Evolutionary conservation across 2,797 vertebrate genomes (phyloP), one percentile per base, ranked within the genome.

Genomic region (Neostethus bicornis): DNA sequence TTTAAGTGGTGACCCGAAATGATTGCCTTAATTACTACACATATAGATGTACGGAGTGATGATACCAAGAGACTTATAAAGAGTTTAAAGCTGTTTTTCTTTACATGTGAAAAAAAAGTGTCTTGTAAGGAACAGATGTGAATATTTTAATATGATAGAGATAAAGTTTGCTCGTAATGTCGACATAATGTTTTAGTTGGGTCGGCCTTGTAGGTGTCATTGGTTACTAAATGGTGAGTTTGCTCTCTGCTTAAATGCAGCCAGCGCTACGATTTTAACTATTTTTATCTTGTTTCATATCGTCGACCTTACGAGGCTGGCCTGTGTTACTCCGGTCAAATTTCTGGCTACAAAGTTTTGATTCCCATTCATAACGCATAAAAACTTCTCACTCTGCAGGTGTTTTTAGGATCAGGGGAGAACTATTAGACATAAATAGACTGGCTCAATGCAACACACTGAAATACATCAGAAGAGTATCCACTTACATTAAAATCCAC

Each of bases 81-180:
- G 38, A 81, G 79, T 72, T 79, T 70, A 83, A 80, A 86, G 61
- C 79, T 90, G 87, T 88, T 85, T 42, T 90, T 90, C 81, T 89
- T 89, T 86, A 85, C 73, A 72, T 85, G 89, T 92, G 84, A 83
- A 81, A 79, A 70, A 65, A 85, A 87, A 86, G 88, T 91, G 90
- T 92, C 88, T 92, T 89, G 86, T 90, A 87, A 85, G 84, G 87
- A 90, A 82, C 83, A 91, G 88, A 91, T 90, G 90, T 92, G 87
- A 90, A 92, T 92, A 92, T 92, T 93, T 93, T 91, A 90, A 68
- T 93, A 92, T 89, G 87, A 89, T 90, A 90, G 91, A 90, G 86
- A 90, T 79, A 85, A 77, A 77, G 87, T 90, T 87, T 70, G 87
- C 85, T 85, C 85, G 86, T 90, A 74, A 76, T 19, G 85, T 92